Evolutionary conservation across 2,888 invertebrate genomes (phyloP), one percentile per base, ranked within the genome.

Genomic region (Nineta flava): DNA sequence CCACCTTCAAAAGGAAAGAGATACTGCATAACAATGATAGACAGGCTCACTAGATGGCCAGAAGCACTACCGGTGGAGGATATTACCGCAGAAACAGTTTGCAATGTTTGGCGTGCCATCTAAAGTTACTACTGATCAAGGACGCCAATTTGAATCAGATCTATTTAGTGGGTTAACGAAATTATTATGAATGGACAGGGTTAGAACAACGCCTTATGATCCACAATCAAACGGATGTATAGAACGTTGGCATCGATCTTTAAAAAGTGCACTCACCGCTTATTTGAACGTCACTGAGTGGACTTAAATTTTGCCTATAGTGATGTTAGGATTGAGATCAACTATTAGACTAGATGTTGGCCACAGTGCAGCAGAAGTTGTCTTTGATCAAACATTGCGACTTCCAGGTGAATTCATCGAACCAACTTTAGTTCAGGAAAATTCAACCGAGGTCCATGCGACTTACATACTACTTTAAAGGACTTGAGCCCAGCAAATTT

Each of bases 111-210:
- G 64, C 5, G 53, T 56, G 2, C 62, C 63, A 1, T 44, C 51
- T 2, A 49, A 50, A 9, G 57, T 65, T 15, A 60, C 61, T 1
- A 57, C 61, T 2, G 62, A 64, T 51, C 59, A 58, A 52, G 61
- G 61, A 1, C 34, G 52, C 1, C 57, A 62, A 31, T 61, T 63
- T 46, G 56, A 60, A 46, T 57, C 57, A 2, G 10, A 40, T 4
- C 45, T 62, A 6, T 59, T 58, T 51, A 47, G 19, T 12, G 43
- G 51, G n/a, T 51, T 59, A 1, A 47, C 52, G 10, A 44, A 51
- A 2, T 21, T 58, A 5, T 16, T 52, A 9, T 57, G 55, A 16
- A 46, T 47, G 10, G 17, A 47, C 16, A 54, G 53, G 9, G 52
- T 47, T 9, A 46, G 53, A 21, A 56, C 43, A 12, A 43, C 19